Evolutionary conservation across 1,140 invertebrate species (phyloP), one percentile per base, ranked within the genome.

Genomic region (Diuraphis noxia): DNA sequence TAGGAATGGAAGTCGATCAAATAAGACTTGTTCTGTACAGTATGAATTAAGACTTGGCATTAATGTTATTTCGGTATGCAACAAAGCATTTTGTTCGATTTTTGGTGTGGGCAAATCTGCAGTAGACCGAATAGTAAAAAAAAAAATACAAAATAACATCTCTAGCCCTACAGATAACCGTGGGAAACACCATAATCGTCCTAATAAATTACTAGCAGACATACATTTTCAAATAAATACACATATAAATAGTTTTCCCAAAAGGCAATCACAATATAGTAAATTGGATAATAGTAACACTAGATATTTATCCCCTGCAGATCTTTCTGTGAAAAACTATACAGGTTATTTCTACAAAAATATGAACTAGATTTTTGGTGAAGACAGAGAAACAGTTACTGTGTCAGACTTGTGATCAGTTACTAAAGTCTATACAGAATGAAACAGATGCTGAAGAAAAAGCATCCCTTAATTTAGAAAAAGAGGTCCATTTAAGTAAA

Each of bases 241-340:
- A 46, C 41, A 46, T 86, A 86, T 86, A n/a, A 86, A 86, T 34
- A 21, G 25, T 46, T 49, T 86, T 19, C 84, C 43, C 10, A 86
- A 86, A 46, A 86, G 84, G n/a, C 84, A 86, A 49, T 86, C 84
- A 2, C 84, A 49, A 17, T 86, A 86, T 49, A 86, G 84, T 86
- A 46, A 46, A 46, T 86, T 34, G 23, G 43, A 52, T 86, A 86
- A 86, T n/a, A 86, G 41, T 86, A 86, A 86, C n/a, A 46, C 30
- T 0, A 86, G 43, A 46, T 86, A 86, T 86, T n/a, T 86, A 21
- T 49, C 43, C 19, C 84, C 43, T 86, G n/a, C n/a, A n/a, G n/a
- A 86, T n/a, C 9, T 86, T 46, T 86, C 84, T n/a, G 41, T 86
- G 7, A 46, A 43, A n/a, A 86, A 86, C 52, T 86, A 86, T 86